These are phyloP conservation scores for Crossaster papposus DNA, from an alignment of 53 echinoderm and acorn worm genomes.

Conservation along the genomic window DNA sequence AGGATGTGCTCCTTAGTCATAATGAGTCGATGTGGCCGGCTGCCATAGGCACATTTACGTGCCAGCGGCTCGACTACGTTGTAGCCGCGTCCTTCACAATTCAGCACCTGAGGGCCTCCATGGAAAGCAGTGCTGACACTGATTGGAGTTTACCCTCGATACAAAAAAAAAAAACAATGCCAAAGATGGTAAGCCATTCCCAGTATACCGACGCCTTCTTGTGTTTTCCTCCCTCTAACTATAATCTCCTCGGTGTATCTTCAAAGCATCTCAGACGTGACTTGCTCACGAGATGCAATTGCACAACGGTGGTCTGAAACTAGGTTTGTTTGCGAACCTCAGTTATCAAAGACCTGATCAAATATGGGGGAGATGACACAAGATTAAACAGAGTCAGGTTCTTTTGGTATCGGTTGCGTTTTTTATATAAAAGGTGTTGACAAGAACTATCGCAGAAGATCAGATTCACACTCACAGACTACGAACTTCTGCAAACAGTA, in stretches of 20 bases:
- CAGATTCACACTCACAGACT: neutral
- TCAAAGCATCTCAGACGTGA: conserved; percentile 4
- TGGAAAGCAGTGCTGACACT: no score
- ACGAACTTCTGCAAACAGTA: neutral
- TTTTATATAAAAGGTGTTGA: neutral
- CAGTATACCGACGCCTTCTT: conserved; percentile 29
- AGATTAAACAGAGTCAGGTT: neutral
- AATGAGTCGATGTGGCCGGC: no score
- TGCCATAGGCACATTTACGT: no score
- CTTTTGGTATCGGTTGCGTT: neutral
- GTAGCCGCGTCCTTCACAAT: no score
- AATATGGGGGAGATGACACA: neutral
- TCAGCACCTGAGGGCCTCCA: no score
- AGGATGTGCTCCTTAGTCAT: no score
- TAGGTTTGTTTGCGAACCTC: neutral
- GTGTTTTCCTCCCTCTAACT: neutral
- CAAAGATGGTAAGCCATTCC: conserved; percentile 67
- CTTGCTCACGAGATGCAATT: neutral
- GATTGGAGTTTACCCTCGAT: conserved; percentile 46
- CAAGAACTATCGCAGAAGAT: neutral
- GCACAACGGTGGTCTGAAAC: neutral
- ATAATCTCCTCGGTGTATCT: neutral
- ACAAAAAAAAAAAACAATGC: no score
- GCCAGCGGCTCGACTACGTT: no score
- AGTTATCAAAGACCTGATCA: neutral